Percentiles rank a stretch among this genome's conserved stretches.
These are phyloP conservation scores for Idaea biselata DNA, from an alignment of 2,888 invertebrate genomes.

Conservation along the genomic window DNA sequence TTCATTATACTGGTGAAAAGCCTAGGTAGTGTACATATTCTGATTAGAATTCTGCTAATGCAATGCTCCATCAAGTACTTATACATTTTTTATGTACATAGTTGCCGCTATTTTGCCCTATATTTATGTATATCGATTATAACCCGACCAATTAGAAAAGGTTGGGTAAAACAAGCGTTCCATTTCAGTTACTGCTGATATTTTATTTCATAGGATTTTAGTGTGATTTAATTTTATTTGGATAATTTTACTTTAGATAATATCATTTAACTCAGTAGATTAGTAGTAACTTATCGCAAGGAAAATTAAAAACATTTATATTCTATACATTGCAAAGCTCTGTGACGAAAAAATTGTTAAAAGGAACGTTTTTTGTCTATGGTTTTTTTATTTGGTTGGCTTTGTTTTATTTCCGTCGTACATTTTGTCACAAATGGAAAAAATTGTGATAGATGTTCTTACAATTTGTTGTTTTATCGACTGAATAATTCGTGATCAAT, in stretches of 20 bases:
- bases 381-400: slow-evolving; percentile 48
- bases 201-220: slow-evolving; percentile 21
- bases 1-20: slow-evolving; percentile 27
- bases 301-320: background rate
- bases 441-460: background rate
- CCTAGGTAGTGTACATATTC: background rate
- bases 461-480: background rate
- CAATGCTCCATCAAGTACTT: slow-evolving; percentile 49
- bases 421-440: background rate
- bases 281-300: background rate
- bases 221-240: background rate
- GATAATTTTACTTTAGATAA: background rate
- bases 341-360: slow-evolving; percentile 17
- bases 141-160: slow-evolving; percentile 59
- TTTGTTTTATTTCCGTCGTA: slow-evolving; percentile 4
- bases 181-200: slow-evolving; percentile 40
- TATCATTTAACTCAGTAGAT: background rate
- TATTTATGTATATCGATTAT: slow-evolving; percentile 55
- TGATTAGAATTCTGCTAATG: slow-evolving; percentile 40
- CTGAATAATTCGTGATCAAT: background rate
- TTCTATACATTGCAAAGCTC: background rate
- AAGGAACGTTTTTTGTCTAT: slow-evolving; percentile 60
- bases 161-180: slow-evolving; percentile 48
- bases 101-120: slow-evolving; percentile 72
- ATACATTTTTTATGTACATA: slow-evolving; percentile 59